Base-by-base conservation (phyloP, 2,113 vertebrate genomes). In the Chaetodon auriga region DNA sequence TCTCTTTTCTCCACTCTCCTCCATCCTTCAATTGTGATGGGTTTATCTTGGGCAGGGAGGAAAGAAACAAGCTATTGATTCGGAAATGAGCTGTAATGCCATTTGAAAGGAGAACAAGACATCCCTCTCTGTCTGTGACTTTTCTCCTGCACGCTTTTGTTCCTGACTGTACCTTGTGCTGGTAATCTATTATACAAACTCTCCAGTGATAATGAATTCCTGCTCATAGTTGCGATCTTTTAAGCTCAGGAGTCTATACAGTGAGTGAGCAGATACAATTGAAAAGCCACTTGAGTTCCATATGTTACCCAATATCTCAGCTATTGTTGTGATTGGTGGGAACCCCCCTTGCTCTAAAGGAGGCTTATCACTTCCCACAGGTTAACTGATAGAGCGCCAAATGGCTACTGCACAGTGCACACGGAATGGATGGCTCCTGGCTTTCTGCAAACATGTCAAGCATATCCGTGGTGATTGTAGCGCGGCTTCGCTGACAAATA, bases 41-140 rank as follows among this genome's bases (percentile, higher is more conserved):
- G 78, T 93, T 73, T 91, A 91, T 91, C 85, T 94, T 78, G 84
- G 77, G 77, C 91, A 84, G 83, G 78, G 81, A 87, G 72, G 86
- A 86, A 92, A 93, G 66, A 83, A 64, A 65, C 68, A 82, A 75
- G 78, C 70, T 93, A 93, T 93, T 95, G 84, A 93, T 90, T 93
- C 64, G 82, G 89, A 95, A 94, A 95, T 93, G 88, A 91, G 76
- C 85, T 92, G 77, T 93, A 90, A 93, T 94, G 88, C 81, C 60
- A 90, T 94, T 89, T 89, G 81, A 91, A 86, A 88, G 77, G 51
- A 38, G 57, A 83, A 51, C 63, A 76, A 84, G 76, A 77, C 80
- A 79, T 80, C 70, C 58, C 69, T 48, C 36, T 76, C 70, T 54
- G 48, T 62, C 72, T 86, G 54, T 75, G 75, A 81, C 78, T 85